A percentile compares a stretch with the other conserved stretches of the same genome.
phyloP scores from a whole-genome alignment of 2,113 vertebrate species.

The Zapus hudsonius region DNA sequence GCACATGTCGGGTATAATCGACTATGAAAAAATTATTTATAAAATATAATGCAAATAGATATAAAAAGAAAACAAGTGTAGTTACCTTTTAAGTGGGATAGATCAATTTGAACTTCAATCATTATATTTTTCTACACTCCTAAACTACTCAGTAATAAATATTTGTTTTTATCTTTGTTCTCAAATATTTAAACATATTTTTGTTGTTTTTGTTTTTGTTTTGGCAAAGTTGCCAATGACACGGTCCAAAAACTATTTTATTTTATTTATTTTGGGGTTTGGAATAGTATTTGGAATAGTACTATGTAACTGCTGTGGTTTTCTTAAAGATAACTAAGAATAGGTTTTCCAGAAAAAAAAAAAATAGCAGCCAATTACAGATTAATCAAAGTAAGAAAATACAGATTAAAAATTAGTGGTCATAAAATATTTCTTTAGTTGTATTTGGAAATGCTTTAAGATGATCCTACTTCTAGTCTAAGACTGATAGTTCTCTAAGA shows the following conservation, averaged over 20 bases:
- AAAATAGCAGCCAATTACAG: too few species aligned
- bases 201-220: not conserved
- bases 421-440: too few species aligned
- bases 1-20: not conserved
- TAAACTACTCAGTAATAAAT: not conserved
- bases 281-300: too few species aligned
- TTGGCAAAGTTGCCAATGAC: slow-evolving; percentile 1
- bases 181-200: slow-evolving; percentile 23
- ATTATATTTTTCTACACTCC: slow-evolving; percentile 2
- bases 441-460: slow-evolving; percentile 44
- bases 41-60: not conserved
- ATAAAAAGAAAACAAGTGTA: not conserved
- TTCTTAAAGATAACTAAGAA: slow-evolving; percentile 50
- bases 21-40: not conserved
- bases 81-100: not conserved
- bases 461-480: slow-evolving; percentile 28
- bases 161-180: slow-evolving; percentile 9
- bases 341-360: too few species aligned
- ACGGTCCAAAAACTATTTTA: not conserved
- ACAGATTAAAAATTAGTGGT: too few species aligned
- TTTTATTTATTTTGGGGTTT: not conserved
- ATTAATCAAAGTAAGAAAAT: too few species aligned
- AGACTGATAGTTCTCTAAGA: not conserved
- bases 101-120: slow-evolving; percentile 1
- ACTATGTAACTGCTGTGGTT: slow-evolving; percentile 54